Percentiles rank a stretch among this genome's conserved stretches.
These are phyloP conservation scores for Coturnix japonica DNA, from an alignment of 2,113 vertebrate genomes.

Conservation along the genomic window DNA sequence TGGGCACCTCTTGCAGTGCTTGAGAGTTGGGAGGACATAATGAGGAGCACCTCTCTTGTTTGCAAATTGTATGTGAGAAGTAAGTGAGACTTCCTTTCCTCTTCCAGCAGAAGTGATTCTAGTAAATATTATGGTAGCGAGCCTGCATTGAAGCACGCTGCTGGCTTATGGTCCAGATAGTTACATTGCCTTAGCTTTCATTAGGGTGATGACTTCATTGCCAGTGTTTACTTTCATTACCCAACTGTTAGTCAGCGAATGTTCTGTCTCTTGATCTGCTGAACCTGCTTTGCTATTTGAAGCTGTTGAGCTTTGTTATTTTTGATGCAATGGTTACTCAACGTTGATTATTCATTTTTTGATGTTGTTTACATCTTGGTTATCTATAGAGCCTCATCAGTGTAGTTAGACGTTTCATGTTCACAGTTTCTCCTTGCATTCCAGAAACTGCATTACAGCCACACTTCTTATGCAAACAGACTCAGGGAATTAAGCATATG, in stretches of 20 bases:
- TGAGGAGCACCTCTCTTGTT: not conserved
- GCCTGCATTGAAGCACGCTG: not conserved
- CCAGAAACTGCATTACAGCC: constrained; percentile 32
- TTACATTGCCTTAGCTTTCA: constrained; percentile 9
- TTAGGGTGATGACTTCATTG: constrained; percentile 46
- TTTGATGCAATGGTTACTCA: not conserved
- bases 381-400: constrained; percentile 12
- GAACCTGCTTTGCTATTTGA: constrained; percentile 51
- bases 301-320: not conserved
- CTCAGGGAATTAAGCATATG: not conserved
- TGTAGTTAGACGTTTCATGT: not conserved
- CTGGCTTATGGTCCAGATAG: constrained; percentile 15
- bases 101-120: not conserved
- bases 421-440: constrained; percentile 51
- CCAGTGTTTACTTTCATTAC: constrained; percentile 40
- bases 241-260: constrained; percentile 40
- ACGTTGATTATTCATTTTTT: not conserved
- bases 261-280: constrained; percentile 33
- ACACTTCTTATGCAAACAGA: not conserved
- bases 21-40: not conserved
- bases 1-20: not conserved
- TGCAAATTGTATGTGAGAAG: not conserved
- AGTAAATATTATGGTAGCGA: not conserved
- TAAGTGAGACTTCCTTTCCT: not conserved
- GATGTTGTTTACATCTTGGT: constrained; percentile 28